These are phyloP conservation scores for Pomacea maculata DNA, from an alignment of 1,140 invertebrate species.

Conservation along the genomic window DNA sequence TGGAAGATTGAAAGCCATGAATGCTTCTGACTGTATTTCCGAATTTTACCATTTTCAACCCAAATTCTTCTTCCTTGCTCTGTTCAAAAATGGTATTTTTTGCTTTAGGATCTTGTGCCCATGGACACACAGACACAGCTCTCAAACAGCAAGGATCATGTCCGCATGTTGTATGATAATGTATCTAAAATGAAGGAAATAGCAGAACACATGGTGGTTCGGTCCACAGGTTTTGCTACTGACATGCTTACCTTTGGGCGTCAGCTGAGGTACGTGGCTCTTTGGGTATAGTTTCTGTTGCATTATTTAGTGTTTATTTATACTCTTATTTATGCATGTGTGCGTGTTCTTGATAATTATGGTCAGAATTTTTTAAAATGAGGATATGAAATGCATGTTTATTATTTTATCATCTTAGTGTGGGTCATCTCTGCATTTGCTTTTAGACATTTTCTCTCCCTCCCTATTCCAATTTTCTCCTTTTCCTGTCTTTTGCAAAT, in stretches of 20 bases:
- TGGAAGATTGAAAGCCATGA: no score
- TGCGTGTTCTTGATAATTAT: not conserved
- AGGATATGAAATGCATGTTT: not conserved
- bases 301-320: not conserved
- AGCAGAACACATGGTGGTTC: constrained; percentile 70
- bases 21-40: no score
- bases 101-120: constrained; percentile 70
- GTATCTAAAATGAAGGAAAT: constrained; percentile 72
- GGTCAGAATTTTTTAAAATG: constrained; percentile 1
- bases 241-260: constrained; percentile 69
- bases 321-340: not conserved
- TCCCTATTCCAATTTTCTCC: no score
- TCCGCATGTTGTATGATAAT: constrained; percentile 70
- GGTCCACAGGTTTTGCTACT: constrained; percentile 70
- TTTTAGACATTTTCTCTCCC: no score
- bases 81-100: not conserved
- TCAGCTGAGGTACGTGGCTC: constrained; percentile 54
- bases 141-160: constrained; percentile 72
- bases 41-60: no score
- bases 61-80: no score
- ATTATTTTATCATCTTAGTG: no score
- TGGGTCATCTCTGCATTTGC: no score
- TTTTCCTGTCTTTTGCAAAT: no score
- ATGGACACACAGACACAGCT: constrained; percentile 73
- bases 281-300: not conserved